Percentiles rank a stretch among this genome's conserved stretches.
These are phyloP conservation scores for Smittia aterrima DNA, from an alignment of 2,888 invertebrate genomes.

Conservation along the genomic window DNA sequence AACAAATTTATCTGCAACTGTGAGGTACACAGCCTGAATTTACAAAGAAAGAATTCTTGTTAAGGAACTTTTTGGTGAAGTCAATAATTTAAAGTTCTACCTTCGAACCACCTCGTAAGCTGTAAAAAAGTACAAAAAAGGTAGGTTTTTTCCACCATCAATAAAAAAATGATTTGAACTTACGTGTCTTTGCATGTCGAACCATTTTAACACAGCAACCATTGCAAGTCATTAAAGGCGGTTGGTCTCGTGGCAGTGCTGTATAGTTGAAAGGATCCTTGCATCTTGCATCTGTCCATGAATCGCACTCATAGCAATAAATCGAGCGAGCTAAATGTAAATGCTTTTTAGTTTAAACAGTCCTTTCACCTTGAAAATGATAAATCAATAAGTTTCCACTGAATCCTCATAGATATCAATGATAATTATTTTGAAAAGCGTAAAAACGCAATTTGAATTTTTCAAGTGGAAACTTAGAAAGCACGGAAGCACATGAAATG, in stretches of 20 bases:
- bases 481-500: too few relatives aligned
- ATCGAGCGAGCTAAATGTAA: conserved; percentile 72
- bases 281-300: conserved; percentile 85
- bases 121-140: conserved; percentile 1
- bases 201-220: conserved; percentile 97
- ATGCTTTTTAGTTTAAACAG: background rate
- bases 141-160: background rate
- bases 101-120: conserved; percentile 39
- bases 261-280: conserved; percentile 93
- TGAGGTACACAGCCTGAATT: conserved; percentile 80
- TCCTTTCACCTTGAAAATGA: background rate
- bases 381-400: too few relatives aligned
- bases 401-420: too few relatives aligned
- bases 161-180: conserved; percentile 54
- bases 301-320: conserved; percentile 92
- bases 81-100: background rate
- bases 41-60: background rate
- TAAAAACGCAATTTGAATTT: too few relatives aligned
- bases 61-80: background rate
- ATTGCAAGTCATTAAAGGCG: conserved; percentile 82
- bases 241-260: conserved; percentile 81
- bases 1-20: conserved; percentile 93
- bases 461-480: too few relatives aligned
- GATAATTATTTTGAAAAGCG: too few relatives aligned
- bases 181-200: conserved; percentile 83